Evolutionary conservation across 2,888 invertebrate genomes (phyloP), one percentile per base, ranked within the genome.

Genomic region (Drosophila histrio): DNA sequence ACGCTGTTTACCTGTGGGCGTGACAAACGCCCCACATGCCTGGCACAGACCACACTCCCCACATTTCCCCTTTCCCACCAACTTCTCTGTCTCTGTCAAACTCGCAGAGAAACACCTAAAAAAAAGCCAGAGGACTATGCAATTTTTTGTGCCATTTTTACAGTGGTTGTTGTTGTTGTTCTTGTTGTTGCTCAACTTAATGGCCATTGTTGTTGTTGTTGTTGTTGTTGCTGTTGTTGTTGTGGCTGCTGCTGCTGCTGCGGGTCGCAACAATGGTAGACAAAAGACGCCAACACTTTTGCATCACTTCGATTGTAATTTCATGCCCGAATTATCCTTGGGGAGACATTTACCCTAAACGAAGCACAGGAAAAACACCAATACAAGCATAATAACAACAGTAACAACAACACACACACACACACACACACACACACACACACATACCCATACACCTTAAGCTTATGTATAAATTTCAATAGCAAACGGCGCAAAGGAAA

Each of bases 301-400:
- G 77, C 82, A 81, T 72, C 84, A 88, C 88, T 89, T 88, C 88
- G 90, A 90, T 90, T 90, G 90, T 90, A 91, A 90, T 91, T 91
- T 90, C 90, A 91, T 90, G 90, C 90, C 85, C 89, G 90, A 90
- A 90, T 91, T 90, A 90, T 90, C 89, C 90, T 89, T 87, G 79
- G 90, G 90, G 89, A 90, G 87, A 86, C 89, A 90, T 89, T 87
- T 81, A 79, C 72, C 71, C 74, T 79, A 77, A 85, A 79, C 80
- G 76, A 80, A 76, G 67, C 52, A 57, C 60, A 56, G n/a, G 11
- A 57, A 46, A 46, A 21, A 26, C 39, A 53, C 47, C 60, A 59
- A 58, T 46, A 59, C n/a, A 41, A 32, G 43, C 39, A 59, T 17
- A 53, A 19, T 43, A 19, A 56, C 50, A 49, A 59, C 24, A 61